Evolutionary conservation across 2,113 vertebrate species (phyloP).

Genomic region (Donacobius atricapilla): DNA sequence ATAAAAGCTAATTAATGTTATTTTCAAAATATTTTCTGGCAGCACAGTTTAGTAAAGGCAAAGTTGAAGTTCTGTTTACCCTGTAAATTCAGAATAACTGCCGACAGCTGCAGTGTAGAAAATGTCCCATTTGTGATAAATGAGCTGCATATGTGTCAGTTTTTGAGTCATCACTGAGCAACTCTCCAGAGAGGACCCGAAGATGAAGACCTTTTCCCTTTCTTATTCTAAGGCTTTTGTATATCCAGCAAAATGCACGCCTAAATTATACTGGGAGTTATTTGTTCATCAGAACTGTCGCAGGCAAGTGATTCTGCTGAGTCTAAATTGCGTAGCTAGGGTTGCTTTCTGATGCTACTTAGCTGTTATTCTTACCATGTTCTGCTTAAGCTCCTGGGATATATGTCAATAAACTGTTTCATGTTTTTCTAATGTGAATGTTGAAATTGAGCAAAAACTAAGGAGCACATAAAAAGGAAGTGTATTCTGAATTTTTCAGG

Average conservation of each 20-base stretch:
- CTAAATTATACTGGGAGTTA: not conserved
- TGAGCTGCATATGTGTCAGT: not conserved
- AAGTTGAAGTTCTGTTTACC: slow-evolving; percentile 34
- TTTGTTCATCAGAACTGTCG: not conserved
- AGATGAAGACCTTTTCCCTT: not conserved
- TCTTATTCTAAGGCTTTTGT: not conserved
- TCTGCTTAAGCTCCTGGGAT: not conserved
- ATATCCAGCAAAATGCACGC: not conserved
- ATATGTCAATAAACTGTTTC: not conserved
- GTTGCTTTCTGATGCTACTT: not conserved
- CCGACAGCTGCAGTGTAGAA: slow-evolving; percentile 31
- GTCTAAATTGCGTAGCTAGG: not conserved
- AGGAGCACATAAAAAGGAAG: not conserved
- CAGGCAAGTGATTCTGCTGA: not conserved
- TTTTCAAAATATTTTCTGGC: slow-evolving; percentile 2
- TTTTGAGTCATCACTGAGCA: slow-evolving; percentile 37
- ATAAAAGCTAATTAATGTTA: not conserved
- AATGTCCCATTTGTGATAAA: slow-evolving; percentile 9
- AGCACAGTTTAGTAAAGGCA: slow-evolving; percentile 9
- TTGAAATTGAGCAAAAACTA: not conserved
- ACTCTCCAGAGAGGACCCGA: not conserved
- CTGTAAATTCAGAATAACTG: not conserved
- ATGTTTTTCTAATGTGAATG: not conserved
- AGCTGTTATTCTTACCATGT: not conserved
- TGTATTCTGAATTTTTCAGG: not conserved